Evolutionary conservation across 2,888 invertebrate genomes (phyloP), one percentile per base, ranked within the genome.

Genomic region (Drosophila acutilabella): DNA sequence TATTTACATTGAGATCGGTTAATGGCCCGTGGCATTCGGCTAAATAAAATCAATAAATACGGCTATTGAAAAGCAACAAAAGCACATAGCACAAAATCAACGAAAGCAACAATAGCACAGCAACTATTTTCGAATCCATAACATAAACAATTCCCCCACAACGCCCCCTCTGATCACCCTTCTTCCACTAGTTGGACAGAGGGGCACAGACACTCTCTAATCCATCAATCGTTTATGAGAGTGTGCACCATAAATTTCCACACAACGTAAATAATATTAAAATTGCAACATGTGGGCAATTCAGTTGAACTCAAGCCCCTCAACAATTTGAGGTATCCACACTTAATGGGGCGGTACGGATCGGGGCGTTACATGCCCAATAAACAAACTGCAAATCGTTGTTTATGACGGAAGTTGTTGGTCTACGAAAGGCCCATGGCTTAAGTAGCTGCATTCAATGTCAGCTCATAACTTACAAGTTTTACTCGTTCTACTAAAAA

Each of bases 231-330:
- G 67, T 53, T 73, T 89, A 78, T 84, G 88, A 80, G 81, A 61
- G 72, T 74, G 81, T 81, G 71, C 52, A 81, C 76, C 77, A 88
- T 83, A 87, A 83, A 83, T 88, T 89, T 78, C 47, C 70, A 65
- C 62, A 64, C 66, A 71, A 64, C 70, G 69, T 83, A 83, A 83
- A 83, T 89, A 83, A 81, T 75, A 87, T 84, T 69, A 51, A 87
- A 87, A 81, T 78, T 83, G 89, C 89, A 83, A 68, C 85, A 88
- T 84, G 89, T 83, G 88, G 69, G 65, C 70, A 56, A 72, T 40
- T 64, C 41, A 51, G 41, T 16, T 33, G 14, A 54, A 51, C 47
- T 54, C 76, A 26, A 71, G 58, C 57, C 57, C 36, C 56, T 54
- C 56, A 50, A 52, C 72, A 64, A 62, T 61, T 59, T 33, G 26